Conservation (phyloP, 2,888 invertebrate genomes). For the Drosophila basisetae region DNA sequence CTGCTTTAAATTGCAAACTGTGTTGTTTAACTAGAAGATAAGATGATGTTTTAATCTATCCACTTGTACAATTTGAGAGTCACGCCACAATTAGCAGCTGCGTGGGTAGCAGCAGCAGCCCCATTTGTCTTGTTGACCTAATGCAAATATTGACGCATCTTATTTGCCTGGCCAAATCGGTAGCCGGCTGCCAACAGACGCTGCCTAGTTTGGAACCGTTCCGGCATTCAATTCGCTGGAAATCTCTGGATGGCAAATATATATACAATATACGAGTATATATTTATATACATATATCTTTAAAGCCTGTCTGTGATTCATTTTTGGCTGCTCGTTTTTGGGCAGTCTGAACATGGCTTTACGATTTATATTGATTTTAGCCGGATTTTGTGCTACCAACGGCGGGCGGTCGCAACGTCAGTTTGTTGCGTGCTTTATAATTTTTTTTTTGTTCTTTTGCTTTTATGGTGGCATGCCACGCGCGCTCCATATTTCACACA, state of each 20-base stretch:
- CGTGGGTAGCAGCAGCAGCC: conserved; percentile 6
- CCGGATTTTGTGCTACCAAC: conserved; percentile 65
- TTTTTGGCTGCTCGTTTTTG: conserved; percentile 10
- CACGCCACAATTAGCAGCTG: neutral
- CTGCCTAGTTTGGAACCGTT: conserved; percentile 37
- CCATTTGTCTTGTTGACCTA: conserved; percentile 8
- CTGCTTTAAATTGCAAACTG: conserved; percentile 38
- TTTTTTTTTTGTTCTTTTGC: conserved; percentile 1
- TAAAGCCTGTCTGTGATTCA: conserved; percentile 48
- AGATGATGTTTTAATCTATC: neutral
- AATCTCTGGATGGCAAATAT: conserved; percentile 17
- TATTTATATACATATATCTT: conserved; percentile 14
- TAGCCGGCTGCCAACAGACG: neutral
- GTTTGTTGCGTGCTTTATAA: conserved; percentile 22
- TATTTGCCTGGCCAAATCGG: conserved; percentile 16
- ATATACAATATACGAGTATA: neutral
- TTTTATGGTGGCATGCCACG: conserved; percentile 61
- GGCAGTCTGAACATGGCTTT: conserved; percentile 61
- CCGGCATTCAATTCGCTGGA: conserved; percentile 23
- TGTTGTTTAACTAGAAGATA: neutral
- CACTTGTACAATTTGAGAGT: neutral
- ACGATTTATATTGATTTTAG: conserved; percentile 73
- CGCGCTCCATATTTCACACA: conserved; percentile 66
- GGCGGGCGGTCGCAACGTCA: conserved; percentile 36
- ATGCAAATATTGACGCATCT: conserved; percentile 50